These are phyloP conservation scores for Chiridota heheva DNA, from an alignment of 35 echinoderm and acorn worm genomes.

Conservation along the genomic window DNA sequence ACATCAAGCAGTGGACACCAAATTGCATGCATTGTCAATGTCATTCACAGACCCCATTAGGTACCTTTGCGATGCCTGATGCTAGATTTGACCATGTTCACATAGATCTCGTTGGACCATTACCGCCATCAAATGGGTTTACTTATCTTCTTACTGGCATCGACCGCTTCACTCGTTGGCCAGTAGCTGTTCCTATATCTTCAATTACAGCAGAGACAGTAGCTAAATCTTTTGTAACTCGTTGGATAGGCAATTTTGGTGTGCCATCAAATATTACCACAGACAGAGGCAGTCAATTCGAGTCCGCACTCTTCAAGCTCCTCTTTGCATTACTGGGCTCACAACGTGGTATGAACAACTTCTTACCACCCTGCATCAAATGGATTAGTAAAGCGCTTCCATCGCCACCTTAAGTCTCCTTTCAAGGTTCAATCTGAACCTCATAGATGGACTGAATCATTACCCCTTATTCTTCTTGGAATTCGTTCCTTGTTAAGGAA, in stretches of 20 bases:
- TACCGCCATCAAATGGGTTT: constrained; percentile 35
- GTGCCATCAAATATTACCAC: constrained; percentile 12
- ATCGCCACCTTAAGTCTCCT: constrained; percentile 43
- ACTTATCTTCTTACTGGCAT: constrained; percentile 39
- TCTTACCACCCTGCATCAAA: constrained; percentile 27
- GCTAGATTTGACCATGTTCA: constrained; percentile 57
- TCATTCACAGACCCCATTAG: constrained; percentile 30
- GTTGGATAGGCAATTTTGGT: constrained; percentile 34
- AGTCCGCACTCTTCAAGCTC: neutral
- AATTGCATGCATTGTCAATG: constrained; percentile 32
- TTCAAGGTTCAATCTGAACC: constrained; percentile 31
- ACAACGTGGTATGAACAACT: neutral
- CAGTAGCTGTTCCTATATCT: neutral
- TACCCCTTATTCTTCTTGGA: constrained; percentile 41
- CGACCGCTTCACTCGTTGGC: constrained; percentile 14
- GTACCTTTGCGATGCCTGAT: constrained; percentile 49
- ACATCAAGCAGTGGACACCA: constrained; percentile 48
- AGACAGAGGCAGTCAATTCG: constrained; percentile 13
- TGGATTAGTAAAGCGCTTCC: constrained; percentile 7
- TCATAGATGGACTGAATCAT: constrained; percentile 26
- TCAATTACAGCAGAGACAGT: constrained; percentile 20
- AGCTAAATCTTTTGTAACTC: constrained; percentile 10
- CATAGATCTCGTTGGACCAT: constrained; percentile 50
- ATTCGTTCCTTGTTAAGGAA: constrained; percentile 40
- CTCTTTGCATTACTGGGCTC: neutral